phyloP scores from a whole-genome alignment of 2,113 vertebrate genomes.

The Pteruthius melanotis region DNA sequence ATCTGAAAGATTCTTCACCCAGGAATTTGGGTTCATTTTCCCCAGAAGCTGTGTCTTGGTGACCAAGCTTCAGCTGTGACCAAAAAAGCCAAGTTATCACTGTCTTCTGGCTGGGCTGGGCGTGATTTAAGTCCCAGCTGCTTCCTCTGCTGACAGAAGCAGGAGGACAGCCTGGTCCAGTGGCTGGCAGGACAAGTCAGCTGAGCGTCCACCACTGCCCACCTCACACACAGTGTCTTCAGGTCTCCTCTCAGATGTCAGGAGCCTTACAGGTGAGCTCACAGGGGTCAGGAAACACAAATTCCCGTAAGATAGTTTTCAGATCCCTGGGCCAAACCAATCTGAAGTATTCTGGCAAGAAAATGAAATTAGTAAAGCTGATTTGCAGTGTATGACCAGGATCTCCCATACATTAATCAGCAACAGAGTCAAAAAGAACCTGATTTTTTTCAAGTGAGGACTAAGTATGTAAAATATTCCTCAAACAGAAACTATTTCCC shows the following conservation, averaged over 20 bases:
- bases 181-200: background rate
- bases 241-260: background rate
- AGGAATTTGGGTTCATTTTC: background rate
- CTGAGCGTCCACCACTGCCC: accelerated
- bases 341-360: background rate
- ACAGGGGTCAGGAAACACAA: background rate
- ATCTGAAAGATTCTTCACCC: background rate
- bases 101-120: background rate
- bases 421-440: background rate
- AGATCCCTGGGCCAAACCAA: background rate
- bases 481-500: background rate
- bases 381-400: background rate
- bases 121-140: background rate
- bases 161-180: accelerated
- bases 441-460: background rate
- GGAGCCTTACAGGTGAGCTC: background rate
- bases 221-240: too few relatives aligned
- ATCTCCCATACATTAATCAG: background rate
- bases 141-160: background rate
- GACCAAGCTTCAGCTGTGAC: background rate
- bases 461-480: background rate
- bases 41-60: background rate
- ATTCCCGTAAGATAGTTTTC: background rate
- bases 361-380: background rate
- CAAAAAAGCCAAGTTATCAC: background rate